Conservation (phyloP, 2,113 vertebrate genomes). For the Alosa alosa region DNA sequence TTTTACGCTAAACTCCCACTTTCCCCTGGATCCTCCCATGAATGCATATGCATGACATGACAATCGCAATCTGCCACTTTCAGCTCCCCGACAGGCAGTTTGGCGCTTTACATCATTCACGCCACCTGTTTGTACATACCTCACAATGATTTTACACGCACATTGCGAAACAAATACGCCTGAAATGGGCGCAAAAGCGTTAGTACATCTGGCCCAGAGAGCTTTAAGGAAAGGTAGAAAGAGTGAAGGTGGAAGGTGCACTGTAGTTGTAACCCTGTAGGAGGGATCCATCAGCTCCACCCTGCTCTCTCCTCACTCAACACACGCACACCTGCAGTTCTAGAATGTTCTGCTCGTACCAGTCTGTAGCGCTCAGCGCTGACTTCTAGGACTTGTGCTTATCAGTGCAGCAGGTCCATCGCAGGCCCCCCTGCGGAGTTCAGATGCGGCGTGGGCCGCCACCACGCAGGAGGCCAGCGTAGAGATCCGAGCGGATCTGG, state of each 20-base stretch:
- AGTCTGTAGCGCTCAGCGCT: background rate
- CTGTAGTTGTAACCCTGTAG: background rate
- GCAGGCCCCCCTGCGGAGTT: background rate
- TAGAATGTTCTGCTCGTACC: background rate
- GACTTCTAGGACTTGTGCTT: background rate
- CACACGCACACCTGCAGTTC: background rate
- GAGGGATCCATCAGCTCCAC: background rate
- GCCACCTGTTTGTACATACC: too few relatives aligned
- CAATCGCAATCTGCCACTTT: too few relatives aligned
- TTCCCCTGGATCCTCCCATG: too few relatives aligned
- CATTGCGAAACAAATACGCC: too few relatives aligned
- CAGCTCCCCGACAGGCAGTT: too few relatives aligned
- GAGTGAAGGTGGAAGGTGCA: background rate
- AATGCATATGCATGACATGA: too few relatives aligned
- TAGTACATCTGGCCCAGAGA: background rate
- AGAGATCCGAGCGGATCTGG: background rate
- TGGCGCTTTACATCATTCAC: too few relatives aligned
- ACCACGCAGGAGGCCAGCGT: background rate
- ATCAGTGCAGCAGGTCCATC: background rate
- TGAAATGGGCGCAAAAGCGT: too few relatives aligned
- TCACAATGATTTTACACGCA: too few relatives aligned
- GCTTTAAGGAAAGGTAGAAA: background rate
- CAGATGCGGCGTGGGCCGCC: background rate
- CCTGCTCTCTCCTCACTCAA: background rate
- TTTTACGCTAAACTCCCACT: too few relatives aligned